phyloP scores from a whole-genome alignment of 2,797 vertebrate species.

The Threskiornis aethiopicus region DNA sequence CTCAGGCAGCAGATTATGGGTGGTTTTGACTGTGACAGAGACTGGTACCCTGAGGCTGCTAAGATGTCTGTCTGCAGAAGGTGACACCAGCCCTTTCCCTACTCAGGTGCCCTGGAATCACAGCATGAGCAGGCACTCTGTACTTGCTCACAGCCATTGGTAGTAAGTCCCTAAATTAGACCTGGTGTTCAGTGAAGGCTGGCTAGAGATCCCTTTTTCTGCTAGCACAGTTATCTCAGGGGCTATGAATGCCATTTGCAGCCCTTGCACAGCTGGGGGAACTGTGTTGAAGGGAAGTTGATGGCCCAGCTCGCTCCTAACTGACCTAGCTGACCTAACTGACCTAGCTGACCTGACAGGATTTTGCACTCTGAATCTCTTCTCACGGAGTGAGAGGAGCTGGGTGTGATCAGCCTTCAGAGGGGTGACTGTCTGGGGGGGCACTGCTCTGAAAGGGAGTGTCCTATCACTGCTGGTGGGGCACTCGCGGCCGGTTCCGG shows the following conservation, averaged over 20 bases:
- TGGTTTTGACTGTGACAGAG: background rate
- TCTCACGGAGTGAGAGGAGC: background rate
- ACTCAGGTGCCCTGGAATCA: background rate
- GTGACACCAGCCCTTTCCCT: background rate
- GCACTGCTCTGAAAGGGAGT: background rate
- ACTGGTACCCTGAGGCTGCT: background rate
- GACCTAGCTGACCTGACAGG: background rate
- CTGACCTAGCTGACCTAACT: background rate
- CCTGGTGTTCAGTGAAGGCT: background rate
- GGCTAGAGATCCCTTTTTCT: background rate
- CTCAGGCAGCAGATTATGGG: background rate
- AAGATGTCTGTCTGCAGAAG: background rate
- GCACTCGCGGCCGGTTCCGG: rapidly evolving
- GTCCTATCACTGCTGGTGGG: background rate
- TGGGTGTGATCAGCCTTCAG: background rate
- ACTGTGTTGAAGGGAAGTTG: background rate
- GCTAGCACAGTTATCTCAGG: background rate
- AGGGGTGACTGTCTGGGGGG: background rate
- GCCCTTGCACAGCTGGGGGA: background rate
- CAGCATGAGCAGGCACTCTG: rapidly evolving
- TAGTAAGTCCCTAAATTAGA: background rate
- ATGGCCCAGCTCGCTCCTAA: background rate
- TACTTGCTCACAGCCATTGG: background rate
- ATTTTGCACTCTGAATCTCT: background rate
- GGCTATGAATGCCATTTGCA: background rate